These are phyloP conservation scores for Epizoanthus illoricatus DNA, from an alignment of 92 coral and sea anemone genomes.

Conservation along the genomic window DNA sequence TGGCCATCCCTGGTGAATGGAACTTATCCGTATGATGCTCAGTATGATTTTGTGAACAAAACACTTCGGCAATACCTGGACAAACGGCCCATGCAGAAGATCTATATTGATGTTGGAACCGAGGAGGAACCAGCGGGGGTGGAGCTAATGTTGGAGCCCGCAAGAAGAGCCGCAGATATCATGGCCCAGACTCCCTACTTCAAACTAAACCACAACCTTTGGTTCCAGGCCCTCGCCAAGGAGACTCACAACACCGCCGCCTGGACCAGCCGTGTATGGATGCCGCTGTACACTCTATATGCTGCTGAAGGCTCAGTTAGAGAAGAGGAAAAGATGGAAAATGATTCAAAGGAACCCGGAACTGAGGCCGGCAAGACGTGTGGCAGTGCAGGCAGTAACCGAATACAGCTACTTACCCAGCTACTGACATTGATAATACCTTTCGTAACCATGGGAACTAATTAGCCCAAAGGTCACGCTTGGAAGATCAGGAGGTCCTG, in stretches of 20 bases:
- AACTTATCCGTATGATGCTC: conserved; percentile 29
- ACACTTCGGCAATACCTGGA: conserved; percentile 22
- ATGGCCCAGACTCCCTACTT: conserved; percentile 35
- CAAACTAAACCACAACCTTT: conserved; percentile 39
- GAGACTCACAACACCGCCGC: conserved; percentile 31
- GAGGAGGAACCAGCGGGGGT: not conserved
- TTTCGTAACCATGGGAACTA: too few relatives aligned
- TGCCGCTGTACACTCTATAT: conserved; percentile 45
- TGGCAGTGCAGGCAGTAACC: not conserved
- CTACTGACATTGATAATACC: too few relatives aligned
- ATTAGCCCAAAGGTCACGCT: too few relatives aligned
- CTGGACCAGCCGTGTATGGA: conserved; percentile 39
- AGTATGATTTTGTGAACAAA: conserved; percentile 13
- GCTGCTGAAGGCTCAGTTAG: conserved; percentile 58
- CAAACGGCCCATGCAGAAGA: conserved; percentile 26
- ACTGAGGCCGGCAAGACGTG: not conserved
- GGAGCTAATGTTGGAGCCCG: conserved; percentile 13
- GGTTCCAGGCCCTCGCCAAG: conserved; percentile 44
- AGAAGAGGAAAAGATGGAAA: not conserved
- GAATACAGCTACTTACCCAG: too few relatives aligned
- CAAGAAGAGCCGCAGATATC: conserved; percentile 14
- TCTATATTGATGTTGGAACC: conserved; percentile 38
- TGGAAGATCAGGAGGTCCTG: too few relatives aligned
- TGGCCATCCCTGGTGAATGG: conserved; percentile 45
- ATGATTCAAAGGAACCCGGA: not conserved